Evolutionary conservation across 2,113 vertebrate genomes (phyloP).

Genomic region (Aix galericulata): DNA sequence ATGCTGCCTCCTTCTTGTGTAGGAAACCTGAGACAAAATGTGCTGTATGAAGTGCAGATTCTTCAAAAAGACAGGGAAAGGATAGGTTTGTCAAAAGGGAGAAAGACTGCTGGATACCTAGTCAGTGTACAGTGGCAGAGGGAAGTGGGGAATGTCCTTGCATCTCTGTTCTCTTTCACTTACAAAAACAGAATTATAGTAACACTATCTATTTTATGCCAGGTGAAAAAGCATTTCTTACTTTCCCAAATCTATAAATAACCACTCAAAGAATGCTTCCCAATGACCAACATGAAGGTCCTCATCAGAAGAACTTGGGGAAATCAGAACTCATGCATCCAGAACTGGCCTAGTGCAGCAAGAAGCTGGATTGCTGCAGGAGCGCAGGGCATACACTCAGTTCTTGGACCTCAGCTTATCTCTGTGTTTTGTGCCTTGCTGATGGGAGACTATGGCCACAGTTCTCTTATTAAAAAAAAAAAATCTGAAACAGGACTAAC

Average conservation of each 20-base stretch:
- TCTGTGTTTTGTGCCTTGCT: not conserved
- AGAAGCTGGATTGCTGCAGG: not conserved
- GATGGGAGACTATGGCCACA: not conserved
- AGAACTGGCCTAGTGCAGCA: not conserved
- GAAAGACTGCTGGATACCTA: not conserved
- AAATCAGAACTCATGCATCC: rapidly evolving
- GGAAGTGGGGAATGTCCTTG: not conserved
- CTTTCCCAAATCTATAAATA: not conserved
- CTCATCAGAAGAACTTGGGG: not conserved
- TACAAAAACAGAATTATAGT: not conserved
- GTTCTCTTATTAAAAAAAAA: not conserved
- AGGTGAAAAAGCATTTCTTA: not conserved
- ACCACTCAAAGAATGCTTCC: not conserved
- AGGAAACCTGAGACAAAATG: not conserved
- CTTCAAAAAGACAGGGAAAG: not conserved
- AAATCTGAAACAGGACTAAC: not conserved
- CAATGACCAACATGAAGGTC: not conserved
- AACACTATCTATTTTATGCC: not conserved
- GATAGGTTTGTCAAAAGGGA: rapidly evolving
- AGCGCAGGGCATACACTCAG: rapidly evolving
- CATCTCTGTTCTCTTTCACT: not conserved
- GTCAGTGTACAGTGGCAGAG: not conserved
- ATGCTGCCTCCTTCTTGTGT: not conserved
- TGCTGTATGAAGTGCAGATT: not conserved
- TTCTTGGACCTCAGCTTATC: not conserved